Conservation (phyloP, 2,113 vertebrate genomes). For the Dascyllus trimaculatus region DNA sequence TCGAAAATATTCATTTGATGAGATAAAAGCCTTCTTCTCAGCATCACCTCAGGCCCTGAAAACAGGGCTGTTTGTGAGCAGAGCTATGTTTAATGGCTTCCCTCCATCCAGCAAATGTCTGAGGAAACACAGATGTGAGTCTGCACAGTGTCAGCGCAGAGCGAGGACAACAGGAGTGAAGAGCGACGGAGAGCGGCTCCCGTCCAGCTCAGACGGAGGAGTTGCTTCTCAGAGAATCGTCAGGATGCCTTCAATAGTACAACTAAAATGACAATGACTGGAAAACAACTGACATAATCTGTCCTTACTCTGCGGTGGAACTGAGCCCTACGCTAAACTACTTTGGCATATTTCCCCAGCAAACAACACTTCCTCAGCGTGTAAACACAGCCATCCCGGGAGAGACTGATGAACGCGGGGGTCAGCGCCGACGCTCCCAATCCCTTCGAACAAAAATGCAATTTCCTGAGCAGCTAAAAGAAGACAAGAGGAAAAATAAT, state of each 20-base stretch:
- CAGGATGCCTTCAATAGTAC: neutral
- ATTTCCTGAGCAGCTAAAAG: slow-evolving; percentile 40
- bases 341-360: neutral
- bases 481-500: slow-evolving; percentile 20
- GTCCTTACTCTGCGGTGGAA: neutral
- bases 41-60: slow-evolving; percentile 41
- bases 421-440: slow-evolving; percentile 9
- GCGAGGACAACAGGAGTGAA: slow-evolving; percentile 61
- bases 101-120: slow-evolving; percentile 60
- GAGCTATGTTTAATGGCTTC: slow-evolving; percentile 58
- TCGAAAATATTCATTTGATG: slow-evolving; percentile 18
- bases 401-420: neutral
- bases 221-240: slow-evolving; percentile 3
- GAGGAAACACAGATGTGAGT: slow-evolving; percentile 75
- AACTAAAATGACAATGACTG: neutral
- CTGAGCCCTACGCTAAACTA: neutral
- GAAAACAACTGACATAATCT: neutral
- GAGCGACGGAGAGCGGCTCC: slow-evolving; percentile 2
- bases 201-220: slow-evolving; percentile 8
- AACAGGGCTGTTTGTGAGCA: slow-evolving; percentile 40
- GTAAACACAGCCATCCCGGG: neutral
- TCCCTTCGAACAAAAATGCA: slow-evolving; percentile 3
- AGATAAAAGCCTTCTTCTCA: slow-evolving; percentile 47
- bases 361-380: neutral
- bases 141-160: slow-evolving; percentile 72